phyloP scores from a whole-genome alignment of 1,140 invertebrate genomes.

The Panagrolaimus sp. region DNA sequence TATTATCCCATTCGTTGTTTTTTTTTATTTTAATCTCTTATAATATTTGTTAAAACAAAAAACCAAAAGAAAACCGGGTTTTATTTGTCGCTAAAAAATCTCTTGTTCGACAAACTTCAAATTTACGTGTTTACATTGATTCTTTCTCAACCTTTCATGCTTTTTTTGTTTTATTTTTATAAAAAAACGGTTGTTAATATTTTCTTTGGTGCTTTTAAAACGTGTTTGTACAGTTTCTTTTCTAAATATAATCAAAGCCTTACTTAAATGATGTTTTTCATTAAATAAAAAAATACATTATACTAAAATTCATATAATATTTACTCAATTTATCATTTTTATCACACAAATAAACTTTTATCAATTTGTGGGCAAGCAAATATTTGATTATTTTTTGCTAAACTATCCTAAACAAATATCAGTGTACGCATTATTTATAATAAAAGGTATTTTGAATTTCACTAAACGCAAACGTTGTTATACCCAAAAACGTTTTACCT shows the following conservation, averaged over 20 bases:
- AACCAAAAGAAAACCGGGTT: too few relatives aligned
- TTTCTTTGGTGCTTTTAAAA: constrained; percentile 6
- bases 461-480: too few relatives aligned
- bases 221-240: constrained; percentile 9
- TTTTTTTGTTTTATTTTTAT: neutral
- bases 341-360: too few relatives aligned
- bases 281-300: constrained; percentile 16
- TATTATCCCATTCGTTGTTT: constrained; percentile 7
- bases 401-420: too few relatives aligned
- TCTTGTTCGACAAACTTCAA: neutral
- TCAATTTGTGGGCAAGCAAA: too few relatives aligned
- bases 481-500: too few relatives aligned
- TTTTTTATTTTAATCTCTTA: neutral
- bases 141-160: neutral
- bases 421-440: too few relatives aligned
- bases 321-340: too few relatives aligned
- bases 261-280: constrained; percentile 1
- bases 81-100: too few relatives aligned
- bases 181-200: neutral
- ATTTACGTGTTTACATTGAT: neutral
- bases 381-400: too few relatives aligned
- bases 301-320: neutral
- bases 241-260: neutral
- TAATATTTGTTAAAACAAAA: neutral
- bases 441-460: too few relatives aligned